phyloP scores from a whole-genome alignment of 2,888 invertebrate genomes.

The Lottia gigantea region DNA sequence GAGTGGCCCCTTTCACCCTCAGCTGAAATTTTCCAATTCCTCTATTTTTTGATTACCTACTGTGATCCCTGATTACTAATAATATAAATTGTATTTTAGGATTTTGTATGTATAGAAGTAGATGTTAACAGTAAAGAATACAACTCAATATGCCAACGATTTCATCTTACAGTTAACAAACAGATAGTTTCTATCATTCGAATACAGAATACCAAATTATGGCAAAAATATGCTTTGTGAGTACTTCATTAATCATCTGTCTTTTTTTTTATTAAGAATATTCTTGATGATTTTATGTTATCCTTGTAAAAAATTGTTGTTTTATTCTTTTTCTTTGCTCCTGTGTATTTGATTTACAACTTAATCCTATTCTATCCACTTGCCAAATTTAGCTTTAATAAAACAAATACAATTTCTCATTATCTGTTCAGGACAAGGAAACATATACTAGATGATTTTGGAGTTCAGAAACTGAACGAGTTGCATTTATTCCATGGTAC shows the following conservation, averaged over 20 bases:
- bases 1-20: no score
- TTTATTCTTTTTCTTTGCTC: no score
- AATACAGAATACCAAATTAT: constrained; percentile 43
- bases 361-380: no score
- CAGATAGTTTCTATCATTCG: constrained; percentile 32
- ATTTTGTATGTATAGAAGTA: constrained; percentile 28
- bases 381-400: no score
- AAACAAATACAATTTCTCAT: no score
- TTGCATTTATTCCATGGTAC: constrained; percentile 43
- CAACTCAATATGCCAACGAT: constrained; percentile 8
- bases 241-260: constrained; percentile 18
- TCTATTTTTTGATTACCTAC: no score
- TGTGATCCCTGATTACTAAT: no score
- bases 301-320: no score
- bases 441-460: constrained; percentile 43
- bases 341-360: no score
- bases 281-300: no score
- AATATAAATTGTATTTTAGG: constrained; percentile 31
- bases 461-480: constrained; percentile 37
- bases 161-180: constrained; percentile 14
- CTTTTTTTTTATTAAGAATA: no score
- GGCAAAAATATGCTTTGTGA: constrained; percentile 47
- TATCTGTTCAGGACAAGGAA: constrained; percentile 17
- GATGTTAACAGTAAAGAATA: constrained; percentile 23
- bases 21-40: no score